These are phyloP conservation scores for Eupithecia inturbata DNA, from an alignment of 2,888 invertebrate genomes.

Conservation along the genomic window DNA sequence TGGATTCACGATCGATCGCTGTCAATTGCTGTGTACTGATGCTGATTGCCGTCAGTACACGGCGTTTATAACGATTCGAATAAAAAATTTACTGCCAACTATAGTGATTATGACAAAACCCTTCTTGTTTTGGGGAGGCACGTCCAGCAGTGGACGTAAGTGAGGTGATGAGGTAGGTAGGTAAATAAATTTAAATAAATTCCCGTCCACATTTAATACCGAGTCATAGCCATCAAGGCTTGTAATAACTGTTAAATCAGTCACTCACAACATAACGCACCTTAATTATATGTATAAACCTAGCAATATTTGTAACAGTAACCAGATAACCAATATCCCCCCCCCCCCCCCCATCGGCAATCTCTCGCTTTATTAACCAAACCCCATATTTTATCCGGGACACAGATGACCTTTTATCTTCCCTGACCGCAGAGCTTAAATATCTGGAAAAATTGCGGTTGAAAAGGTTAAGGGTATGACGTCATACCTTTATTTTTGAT, in stretches of 20 bases:
- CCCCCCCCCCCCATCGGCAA: background rate
- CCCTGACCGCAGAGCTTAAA: background rate
- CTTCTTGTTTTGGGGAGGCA: too few species aligned
- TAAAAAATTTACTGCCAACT: too few species aligned
- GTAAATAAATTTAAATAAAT: too few species aligned
- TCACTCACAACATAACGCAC: background rate
- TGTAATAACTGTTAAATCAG: too few species aligned
- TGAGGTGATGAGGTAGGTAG: too few species aligned
- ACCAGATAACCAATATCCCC: background rate
- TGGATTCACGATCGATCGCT: background rate
- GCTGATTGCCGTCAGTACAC: too few species aligned
- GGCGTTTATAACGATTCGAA: too few species aligned
- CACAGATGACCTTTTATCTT: conserved; percentile 8
- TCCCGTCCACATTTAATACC: too few species aligned
- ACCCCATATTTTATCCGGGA: background rate
- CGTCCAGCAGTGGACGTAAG: too few species aligned
- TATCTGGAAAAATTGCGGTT: background rate
- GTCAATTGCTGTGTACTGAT: too few species aligned
- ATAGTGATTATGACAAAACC: too few species aligned
- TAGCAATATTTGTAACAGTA: background rate
- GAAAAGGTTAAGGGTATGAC: background rate
- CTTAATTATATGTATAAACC: background rate
- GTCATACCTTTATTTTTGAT: background rate
- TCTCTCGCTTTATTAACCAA: conserved; percentile 7
- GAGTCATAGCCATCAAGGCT: too few species aligned